These are phyloP conservation scores for Andrena bicolor DNA, from an alignment of 2,888 invertebrate species.

Conservation along the genomic window DNA sequence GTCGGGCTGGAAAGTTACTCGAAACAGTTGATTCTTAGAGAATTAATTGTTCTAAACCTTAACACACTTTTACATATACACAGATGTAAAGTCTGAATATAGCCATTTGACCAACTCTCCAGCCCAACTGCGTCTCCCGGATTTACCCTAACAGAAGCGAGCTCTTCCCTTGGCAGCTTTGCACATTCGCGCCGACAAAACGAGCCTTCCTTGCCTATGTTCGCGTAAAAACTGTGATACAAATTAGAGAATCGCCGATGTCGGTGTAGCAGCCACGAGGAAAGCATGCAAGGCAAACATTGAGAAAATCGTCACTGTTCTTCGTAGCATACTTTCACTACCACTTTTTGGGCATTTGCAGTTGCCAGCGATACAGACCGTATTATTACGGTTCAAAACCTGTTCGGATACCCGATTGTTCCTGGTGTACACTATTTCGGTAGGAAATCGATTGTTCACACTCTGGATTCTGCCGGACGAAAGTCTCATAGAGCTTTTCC, in stretches of 20 bases:
- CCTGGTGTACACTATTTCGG: constrained; percentile 74
- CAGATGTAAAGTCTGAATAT: too few species aligned
- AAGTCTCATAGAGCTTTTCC: constrained; percentile 76
- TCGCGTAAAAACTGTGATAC: too few species aligned
- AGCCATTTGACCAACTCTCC: too few species aligned
- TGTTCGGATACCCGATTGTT: constrained; percentile 43
- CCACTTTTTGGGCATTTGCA: constrained; percentile 74
- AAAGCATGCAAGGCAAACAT: neutral
- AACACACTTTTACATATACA: too few species aligned
- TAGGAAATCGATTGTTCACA: constrained; percentile 74
- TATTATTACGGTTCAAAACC: constrained; percentile 71
- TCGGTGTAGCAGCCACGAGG: neutral
- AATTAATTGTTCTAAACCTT: too few species aligned
- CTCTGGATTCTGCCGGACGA: constrained; percentile 71
- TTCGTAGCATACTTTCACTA: constrained; percentile 31
- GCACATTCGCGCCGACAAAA: constrained; percentile 64
- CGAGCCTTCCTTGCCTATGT: neutral
- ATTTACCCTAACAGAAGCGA: too few species aligned
- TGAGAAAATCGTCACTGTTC: neutral
- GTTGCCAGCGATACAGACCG: constrained; percentile 77
- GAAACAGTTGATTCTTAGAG: too few species aligned
- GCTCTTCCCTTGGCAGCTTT: constrained; percentile 66
- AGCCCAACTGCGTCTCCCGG: too few species aligned
- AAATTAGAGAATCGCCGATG: neutral
- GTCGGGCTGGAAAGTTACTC: too few species aligned